These are phyloP conservation scores for Ctenopoma multispine DNA, from an alignment of 2,797 vertebrate genomes.

Conservation along the genomic window DNA sequence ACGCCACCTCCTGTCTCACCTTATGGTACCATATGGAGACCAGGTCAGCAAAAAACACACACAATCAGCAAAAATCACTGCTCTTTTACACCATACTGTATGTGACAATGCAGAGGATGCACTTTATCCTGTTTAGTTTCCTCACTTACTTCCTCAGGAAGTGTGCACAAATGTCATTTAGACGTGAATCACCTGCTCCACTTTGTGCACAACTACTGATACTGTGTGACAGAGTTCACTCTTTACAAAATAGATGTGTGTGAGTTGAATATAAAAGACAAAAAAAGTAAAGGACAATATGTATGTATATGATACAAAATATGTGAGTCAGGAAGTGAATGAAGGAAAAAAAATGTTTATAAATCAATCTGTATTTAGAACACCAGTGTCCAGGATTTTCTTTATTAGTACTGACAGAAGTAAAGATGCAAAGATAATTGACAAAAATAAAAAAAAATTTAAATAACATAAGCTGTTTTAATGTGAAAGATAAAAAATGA, in stretches of 20 bases:
- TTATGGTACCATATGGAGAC: conserved; percentile 79
- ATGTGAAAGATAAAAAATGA: not conserved
- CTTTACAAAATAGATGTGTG: not conserved
- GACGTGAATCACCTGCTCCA: conserved; percentile 67
- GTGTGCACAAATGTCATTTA: conserved; percentile 63
- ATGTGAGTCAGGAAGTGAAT: no score
- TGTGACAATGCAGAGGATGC: conserved; percentile 59
- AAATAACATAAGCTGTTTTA: no score
- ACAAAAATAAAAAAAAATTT: not conserved
- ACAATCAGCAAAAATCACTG: conserved; percentile 6
- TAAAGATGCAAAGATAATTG: not conserved
- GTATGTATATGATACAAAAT: no score
- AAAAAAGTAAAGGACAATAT: no score
- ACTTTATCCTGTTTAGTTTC: conserved; percentile 70
- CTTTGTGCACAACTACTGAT: conserved; percentile 63
- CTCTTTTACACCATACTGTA: conserved; percentile 32
- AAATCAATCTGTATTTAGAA: no score
- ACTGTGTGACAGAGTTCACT: conserved; percentile 61
- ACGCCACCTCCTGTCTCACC: conserved; percentile 72
- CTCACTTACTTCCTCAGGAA: conserved; percentile 73
- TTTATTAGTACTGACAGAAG: no score
- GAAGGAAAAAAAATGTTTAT: no score
- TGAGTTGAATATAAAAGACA: no score
- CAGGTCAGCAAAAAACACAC: conserved; percentile 73
- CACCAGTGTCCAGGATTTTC: no score